Percentiles rank a stretch among this genome's conserved stretches.
phyloP scores from a whole-genome alignment of 2,888 invertebrate genomes.

The Sphaerophoria rueppellii region DNA sequence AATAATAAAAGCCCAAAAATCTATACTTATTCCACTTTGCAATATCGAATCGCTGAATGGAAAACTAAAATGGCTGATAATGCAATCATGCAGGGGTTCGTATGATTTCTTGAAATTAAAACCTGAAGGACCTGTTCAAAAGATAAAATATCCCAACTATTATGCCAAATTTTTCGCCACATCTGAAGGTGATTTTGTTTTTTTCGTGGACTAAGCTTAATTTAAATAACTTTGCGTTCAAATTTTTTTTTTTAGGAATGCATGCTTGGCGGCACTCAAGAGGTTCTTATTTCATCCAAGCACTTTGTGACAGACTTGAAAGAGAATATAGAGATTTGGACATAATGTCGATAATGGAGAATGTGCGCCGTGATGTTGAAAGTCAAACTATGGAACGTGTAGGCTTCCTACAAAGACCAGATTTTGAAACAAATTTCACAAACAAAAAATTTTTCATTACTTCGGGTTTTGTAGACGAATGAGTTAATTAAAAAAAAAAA shows the following conservation, averaged over 20 bases:
- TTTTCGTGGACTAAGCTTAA: background rate
- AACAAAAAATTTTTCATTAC: conserved; percentile 5
- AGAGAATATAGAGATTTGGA: background rate
- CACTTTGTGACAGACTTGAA: conserved; percentile 17
- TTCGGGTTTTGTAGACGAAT: conserved; percentile 2
- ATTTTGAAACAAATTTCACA: background rate
- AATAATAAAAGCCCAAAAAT: conserved; percentile 17
- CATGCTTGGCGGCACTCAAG: background rate
- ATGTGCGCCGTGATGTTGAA: background rate
- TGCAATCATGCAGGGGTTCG: conserved; percentile 37
- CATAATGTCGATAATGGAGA: conserved; percentile 16
- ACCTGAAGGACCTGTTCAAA: conserved; percentile 13
- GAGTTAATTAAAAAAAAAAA: background rate
- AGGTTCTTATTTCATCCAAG: conserved; percentile 8
- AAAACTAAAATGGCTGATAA: conserved; percentile 47
- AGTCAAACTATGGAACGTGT: too few species aligned
- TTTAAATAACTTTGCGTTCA: background rate
- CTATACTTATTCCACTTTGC: conserved; percentile 30
- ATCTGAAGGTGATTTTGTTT: background rate
- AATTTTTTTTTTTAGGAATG: background rate
- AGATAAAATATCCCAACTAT: conserved; percentile 23
- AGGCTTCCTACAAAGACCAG: background rate
- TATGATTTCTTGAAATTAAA: conserved; percentile 21
- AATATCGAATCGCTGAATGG: conserved; percentile 17
- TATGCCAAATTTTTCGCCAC: conserved; percentile 43